Base-by-base conservation (phyloP, 1,140 invertebrate genomes). In the Temnothorax longispinosus region DNA sequence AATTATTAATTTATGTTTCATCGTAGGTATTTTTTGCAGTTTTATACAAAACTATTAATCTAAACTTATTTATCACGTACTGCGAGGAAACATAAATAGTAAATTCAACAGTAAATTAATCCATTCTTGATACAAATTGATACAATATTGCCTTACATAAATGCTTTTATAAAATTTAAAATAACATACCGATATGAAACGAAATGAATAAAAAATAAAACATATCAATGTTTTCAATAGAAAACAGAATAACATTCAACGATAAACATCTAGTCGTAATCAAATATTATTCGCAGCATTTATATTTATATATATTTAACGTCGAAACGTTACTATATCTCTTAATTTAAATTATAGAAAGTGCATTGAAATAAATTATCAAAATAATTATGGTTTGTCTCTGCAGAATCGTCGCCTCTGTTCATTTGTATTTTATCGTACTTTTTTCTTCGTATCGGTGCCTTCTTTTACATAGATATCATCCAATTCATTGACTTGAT, bases 381-480 rank as follows among this genome's bases (percentile, higher is more conserved):
- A 86, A 77, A 74, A 86, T 65, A 69, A 89, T 87, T 94, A 96
- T 87, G 93, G 94, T 94, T 97, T 97, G 82, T 97, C 97, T 94
- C 97, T 97, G 90, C 96, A 96, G 93, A 97, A 97, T 92, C 97
- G 95, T 85, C 97, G 96, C 85, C 97, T 94, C 27, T 27, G 27
- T 27, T 27, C 6, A 97, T 97, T 94, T 97, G 97, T 11, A 97
- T 97, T 95, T 97, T 97, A 75, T 96, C 97, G 86, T 97, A 97
- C 92, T 96, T 95, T 21, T 85, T 94, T 94, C 13, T 95, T 93
- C 87, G 93, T 93, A 67, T 93, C 92, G 60, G 78, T 91, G 35
- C 80, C 89, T 82, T 92, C 93, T 35, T 93, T 92, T 13, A 92
- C 78, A 56, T 94, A 93, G 8, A 88, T 82, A 62, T 91, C 91